Conservation (phyloP, 2,797 vertebrate species). For the Sebastes diaconus region DNA sequence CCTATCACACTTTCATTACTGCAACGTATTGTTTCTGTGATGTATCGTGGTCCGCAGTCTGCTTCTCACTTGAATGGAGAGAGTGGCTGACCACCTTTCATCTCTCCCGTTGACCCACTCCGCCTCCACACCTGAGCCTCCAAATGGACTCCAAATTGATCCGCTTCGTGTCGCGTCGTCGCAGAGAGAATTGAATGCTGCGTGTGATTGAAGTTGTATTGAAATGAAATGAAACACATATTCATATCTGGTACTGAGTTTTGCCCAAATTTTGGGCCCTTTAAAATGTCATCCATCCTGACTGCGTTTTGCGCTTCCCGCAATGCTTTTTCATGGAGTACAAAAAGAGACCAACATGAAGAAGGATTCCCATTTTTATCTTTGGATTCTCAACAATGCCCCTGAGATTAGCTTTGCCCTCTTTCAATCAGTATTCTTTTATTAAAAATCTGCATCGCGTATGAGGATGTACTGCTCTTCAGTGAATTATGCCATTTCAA, state of each 20-base stretch:
- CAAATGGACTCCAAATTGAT: conserved; percentile 76
- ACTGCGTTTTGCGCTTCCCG: not conserved
- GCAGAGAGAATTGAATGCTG: conserved; percentile 53
- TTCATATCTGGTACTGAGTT: conserved; percentile 37
- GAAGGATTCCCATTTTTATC: conserved; percentile 6
- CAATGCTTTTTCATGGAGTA: not conserved
- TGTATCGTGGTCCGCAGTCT: conserved; percentile 51
- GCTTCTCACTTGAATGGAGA: conserved; percentile 56
- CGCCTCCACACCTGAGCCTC: conserved; percentile 71
- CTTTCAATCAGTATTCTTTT: conserved; percentile 45
- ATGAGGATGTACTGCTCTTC: conserved; percentile 25
- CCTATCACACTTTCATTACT: conserved; percentile 83
- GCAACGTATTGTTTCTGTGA: conserved; percentile 76
- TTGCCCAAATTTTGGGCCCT: conserved; percentile 12
- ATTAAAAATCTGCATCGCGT: conserved; percentile 43
- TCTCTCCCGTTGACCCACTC: conserved; percentile 59
- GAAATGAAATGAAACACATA: conserved; percentile 65
- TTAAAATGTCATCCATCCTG: conserved; percentile 1
- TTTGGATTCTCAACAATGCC: conserved; percentile 39
- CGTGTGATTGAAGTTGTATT: conserved; percentile 44
- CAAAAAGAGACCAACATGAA: not conserved
- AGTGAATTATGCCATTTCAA: conserved; percentile 57
- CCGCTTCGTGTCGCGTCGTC: conserved; percentile 32
- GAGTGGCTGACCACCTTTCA: conserved; percentile 69
- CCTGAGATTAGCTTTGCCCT: conserved; percentile 43